Percentiles rank a stretch among this genome's conserved stretches.
Evolutionary conservation across 2,888 invertebrate genomes (phyloP).

Genomic region (Bellardia bayeri): DNA sequence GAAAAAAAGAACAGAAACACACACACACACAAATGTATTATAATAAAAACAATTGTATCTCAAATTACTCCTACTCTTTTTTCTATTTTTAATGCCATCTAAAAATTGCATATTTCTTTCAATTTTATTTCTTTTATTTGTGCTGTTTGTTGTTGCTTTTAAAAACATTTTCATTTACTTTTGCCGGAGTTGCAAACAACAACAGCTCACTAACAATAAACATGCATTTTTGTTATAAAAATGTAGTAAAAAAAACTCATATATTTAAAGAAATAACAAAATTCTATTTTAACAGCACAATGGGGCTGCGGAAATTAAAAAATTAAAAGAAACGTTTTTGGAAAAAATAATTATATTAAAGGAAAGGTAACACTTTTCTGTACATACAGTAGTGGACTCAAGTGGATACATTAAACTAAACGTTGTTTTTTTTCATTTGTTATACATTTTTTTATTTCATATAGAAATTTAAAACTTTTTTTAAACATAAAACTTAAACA

Average conservation of each 20-base stretch:
- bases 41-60: constrained; percentile 64
- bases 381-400: too few species aligned
- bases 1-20: constrained; percentile 2
- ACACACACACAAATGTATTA: constrained; percentile 32
- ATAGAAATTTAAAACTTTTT: too few species aligned
- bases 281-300: background rate
- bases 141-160: background rate
- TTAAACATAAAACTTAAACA: too few species aligned
- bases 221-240: background rate
- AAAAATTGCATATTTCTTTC: constrained; percentile 53
- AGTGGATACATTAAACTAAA: too few species aligned
- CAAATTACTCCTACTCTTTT: constrained; percentile 62
- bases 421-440: too few species aligned
- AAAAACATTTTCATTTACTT: constrained; percentile 36
- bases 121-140: constrained; percentile 10
- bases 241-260: background rate
- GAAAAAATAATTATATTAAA: background rate
- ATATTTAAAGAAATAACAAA: background rate
- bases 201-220: background rate
- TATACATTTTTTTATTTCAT: too few species aligned
- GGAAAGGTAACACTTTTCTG: background rate
- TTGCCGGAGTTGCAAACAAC: background rate
- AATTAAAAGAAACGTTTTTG: background rate
- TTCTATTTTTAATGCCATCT: constrained; percentile 49
- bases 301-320: background rate